Evolutionary conservation across 2,797 vertebrate species (phyloP).

Genomic region (Acomys russatus): DNA sequence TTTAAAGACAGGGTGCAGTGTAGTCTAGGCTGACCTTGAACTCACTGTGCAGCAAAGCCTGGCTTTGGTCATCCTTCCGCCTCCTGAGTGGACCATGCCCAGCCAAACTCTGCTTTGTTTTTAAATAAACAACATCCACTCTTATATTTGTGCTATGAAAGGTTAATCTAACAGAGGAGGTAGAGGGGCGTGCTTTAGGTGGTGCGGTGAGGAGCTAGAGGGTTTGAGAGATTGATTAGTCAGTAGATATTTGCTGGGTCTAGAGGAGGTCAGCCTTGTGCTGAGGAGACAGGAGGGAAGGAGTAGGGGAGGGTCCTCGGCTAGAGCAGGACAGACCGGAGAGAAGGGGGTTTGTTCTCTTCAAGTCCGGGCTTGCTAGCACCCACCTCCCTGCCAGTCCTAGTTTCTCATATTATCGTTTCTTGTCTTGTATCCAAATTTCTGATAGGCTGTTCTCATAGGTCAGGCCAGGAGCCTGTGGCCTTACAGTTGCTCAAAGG

Average conservation of each 20-base stretch:
- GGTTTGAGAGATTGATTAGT: background rate
- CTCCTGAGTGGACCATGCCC: background rate
- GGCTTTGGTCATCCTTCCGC: background rate
- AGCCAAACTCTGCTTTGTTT: background rate
- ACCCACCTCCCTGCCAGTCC: background rate
- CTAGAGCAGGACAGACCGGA: background rate
- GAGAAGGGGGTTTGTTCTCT: background rate
- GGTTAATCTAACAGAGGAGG: background rate
- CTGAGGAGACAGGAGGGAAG: background rate
- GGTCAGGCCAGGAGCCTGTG: background rate
- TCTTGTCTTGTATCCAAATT: background rate
- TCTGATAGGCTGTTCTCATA: background rate
- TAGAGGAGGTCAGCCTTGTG: background rate
- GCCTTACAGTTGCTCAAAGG: background rate
- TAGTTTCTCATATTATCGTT: background rate
- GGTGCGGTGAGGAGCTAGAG: background rate
- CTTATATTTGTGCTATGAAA: background rate
- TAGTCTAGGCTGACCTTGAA: background rate
- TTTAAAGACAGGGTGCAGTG: background rate
- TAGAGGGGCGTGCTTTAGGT: background rate
- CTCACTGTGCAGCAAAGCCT: background rate
- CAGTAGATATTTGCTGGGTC: background rate
- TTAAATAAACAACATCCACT: conserved; percentile 8
- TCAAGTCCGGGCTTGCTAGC: background rate
- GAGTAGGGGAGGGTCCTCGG: background rate